phyloP scores from a whole-genome alignment of 2,113 vertebrate species.

The Melanotaenia duboulayi region DNA sequence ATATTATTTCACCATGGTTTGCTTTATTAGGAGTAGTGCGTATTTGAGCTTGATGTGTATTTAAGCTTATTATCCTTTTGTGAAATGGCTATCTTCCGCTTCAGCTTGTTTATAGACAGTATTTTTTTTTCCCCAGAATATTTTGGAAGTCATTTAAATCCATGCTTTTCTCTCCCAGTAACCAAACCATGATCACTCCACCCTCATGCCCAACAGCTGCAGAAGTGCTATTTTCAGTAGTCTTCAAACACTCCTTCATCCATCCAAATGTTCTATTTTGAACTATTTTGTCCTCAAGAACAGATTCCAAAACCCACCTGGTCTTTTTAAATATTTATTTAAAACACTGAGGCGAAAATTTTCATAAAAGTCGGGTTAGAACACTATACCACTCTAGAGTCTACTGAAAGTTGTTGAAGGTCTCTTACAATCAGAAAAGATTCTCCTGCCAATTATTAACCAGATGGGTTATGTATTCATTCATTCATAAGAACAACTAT shows the following conservation, averaged over 20 bases:
- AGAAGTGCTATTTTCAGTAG: conserved; percentile 7
- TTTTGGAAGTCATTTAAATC: not conserved
- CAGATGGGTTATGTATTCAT: too few species aligned
- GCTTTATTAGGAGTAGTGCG: not conserved
- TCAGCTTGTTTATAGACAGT: conserved; percentile 10
- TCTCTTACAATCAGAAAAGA: too few species aligned
- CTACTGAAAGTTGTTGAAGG: too few species aligned
- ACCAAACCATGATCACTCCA: not conserved
- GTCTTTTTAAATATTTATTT: not conserved
- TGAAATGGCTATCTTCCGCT: not conserved
- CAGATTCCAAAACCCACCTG: not conserved
- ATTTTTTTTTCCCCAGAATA: not conserved
- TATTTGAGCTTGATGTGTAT: conserved; percentile 3
- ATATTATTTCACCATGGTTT: too few species aligned
- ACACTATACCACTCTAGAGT: too few species aligned
- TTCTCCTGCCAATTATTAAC: too few species aligned
- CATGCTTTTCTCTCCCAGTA: not conserved
- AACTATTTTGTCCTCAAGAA: not conserved
- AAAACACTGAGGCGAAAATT: too few species aligned
- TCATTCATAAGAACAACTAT: too few species aligned
- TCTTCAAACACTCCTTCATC: not conserved
- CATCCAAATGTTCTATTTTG: not conserved
- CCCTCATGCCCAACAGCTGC: not conserved
- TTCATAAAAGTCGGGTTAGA: too few species aligned
- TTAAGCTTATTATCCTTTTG: not conserved